These are phyloP conservation scores for Nemurella pictetii DNA, from an alignment of 2,888 invertebrate genomes.

Conservation along the genomic window DNA sequence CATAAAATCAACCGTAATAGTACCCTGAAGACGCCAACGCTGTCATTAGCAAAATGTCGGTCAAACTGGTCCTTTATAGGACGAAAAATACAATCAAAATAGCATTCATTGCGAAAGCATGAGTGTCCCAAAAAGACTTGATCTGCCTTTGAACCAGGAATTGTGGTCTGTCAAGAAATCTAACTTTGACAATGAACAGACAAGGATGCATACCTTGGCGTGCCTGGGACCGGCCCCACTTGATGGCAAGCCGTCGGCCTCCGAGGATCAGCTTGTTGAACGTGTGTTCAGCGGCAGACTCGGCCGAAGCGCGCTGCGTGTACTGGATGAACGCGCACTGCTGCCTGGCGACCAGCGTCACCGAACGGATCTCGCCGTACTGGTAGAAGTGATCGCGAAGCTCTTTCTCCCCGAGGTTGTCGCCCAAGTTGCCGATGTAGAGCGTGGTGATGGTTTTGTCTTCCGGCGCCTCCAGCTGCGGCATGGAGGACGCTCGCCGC, in stretches of 20 bases:
- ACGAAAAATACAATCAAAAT: too few species aligned
- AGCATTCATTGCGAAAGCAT: too few species aligned
- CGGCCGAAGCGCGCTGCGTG: constrained; percentile 86
- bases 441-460: constrained; percentile 95
- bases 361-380: constrained; percentile 94
- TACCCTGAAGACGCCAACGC: too few species aligned
- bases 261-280: constrained; percentile 90
- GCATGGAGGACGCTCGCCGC: constrained; percentile 89
- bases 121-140: too few species aligned
- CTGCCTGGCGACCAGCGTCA: constrained; percentile 89
- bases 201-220: constrained; percentile 62
- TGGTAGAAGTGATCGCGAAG: constrained; percentile 96
- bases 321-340: constrained; percentile 98
- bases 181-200: too few species aligned
- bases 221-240: constrained; percentile 97
- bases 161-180: too few species aligned
- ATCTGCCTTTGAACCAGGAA: too few species aligned
- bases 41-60: too few species aligned
- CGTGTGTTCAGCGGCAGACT: constrained; percentile 91
- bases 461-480: constrained; percentile 92
- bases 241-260: constrained; percentile 90
- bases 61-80: too few species aligned
- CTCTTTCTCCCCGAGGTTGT: constrained; percentile 85
- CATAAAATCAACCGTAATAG: too few species aligned
- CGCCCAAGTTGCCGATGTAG: constrained; percentile 95